Conservation (phyloP, 2,797 vertebrate genomes). For the Xenops minutus region DNA sequence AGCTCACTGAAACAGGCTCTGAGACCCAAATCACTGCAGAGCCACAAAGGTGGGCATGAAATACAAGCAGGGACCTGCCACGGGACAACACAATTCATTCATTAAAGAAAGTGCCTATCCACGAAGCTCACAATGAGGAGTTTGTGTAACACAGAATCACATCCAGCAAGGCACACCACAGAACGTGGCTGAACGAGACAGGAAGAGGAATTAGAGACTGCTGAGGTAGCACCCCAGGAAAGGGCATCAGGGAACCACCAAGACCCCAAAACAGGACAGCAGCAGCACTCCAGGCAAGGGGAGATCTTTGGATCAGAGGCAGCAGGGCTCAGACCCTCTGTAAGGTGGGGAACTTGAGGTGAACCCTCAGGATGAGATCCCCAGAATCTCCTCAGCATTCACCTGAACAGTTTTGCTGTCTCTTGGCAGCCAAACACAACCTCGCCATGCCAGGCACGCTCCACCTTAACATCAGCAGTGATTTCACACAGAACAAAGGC, state of each 20-base stretch:
- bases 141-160: neutral
- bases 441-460: neutral
- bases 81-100: neutral
- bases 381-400: neutral
- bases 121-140: neutral
- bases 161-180: neutral
- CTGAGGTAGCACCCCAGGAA: fast-evolving
- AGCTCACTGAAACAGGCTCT: neutral
- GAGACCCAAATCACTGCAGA: neutral
- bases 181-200: neutral
- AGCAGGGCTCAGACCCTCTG: neutral
- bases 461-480: neutral
- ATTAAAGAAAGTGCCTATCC: neutral
- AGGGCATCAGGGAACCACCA: neutral
- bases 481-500: neutral
- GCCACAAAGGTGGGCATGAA: neutral
- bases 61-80: neutral
- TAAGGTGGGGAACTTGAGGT: neutral
- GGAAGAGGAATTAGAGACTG: neutral
- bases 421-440: neutral
- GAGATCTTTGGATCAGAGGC: neutral
- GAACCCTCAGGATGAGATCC: neutral
- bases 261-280: neutral
- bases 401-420: neutral
- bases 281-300: neutral